Evolutionary conservation across 2,113 vertebrate species (phyloP), one percentile per base, ranked within the genome.

Genomic region (Bettongia penicillata): DNA sequence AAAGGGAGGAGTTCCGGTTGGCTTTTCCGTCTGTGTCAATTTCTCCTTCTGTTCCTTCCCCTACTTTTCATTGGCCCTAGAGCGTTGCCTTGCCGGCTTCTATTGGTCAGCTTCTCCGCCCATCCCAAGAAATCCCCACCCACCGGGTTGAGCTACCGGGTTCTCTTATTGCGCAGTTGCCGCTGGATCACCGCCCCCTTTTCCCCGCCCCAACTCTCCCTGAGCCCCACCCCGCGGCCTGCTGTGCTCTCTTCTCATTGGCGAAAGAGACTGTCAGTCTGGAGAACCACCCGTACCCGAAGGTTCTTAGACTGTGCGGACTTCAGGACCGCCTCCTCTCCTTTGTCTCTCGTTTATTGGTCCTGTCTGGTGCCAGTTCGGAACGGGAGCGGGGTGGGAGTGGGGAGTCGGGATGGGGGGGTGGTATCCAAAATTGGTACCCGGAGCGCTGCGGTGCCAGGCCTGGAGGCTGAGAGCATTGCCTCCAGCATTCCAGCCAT

Each of bases 21-120:
- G 11, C 51, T n/a, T 84, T 31, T 22, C 37, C 55, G 90, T 26
- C 31, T 3, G 51, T 16, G 84, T 51, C 49, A 23, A 84, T 37
- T 47, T 50, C 53, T 37, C 93, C 77, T 89, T 24, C 57, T 68
- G 51, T 3, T 92, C 14, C 93, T 53, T 90, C 53, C 89, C n/a
- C 61, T 53, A 28, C 16, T 97, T 96, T 95, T 97, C 97, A 95
- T 96, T 98, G 96, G 96, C 98, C 97, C 97, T 97, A 97, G 98
- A 97, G 98, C 98, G 98, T 98, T 96, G 98, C 97, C 98, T 97
- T 97, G 97, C 95, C 97, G 98, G 89, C 94, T 98, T 98, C 90
- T 98, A 96, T 98, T 98, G 98, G 98, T 47, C 98, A 98, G 4
- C 10, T 50, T 24, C 14, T 50, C 89, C 37, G 37, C n/a, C 68